Evolutionary conservation across 2,113 vertebrate genomes (phyloP), one percentile per base, ranked within the genome.

Genomic region (Anguilla rostrata): DNA sequence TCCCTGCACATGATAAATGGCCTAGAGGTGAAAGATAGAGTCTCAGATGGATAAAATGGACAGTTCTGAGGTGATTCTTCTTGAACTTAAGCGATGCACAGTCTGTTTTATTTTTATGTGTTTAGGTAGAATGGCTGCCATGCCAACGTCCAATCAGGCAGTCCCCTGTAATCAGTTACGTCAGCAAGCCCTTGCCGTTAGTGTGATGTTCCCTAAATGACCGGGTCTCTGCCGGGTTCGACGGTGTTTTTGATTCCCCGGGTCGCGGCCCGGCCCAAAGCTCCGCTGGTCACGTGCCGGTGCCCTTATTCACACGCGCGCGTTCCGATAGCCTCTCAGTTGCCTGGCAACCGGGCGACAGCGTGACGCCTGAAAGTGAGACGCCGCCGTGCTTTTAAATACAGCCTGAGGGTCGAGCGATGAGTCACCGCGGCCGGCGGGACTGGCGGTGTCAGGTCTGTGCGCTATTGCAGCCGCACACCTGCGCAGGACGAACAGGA

Each of bases 341-440:
- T 92, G 88, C 92, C 41, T 92, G 87, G 91, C 91, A 92, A 93
- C 91, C 34, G n/a, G n/a, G 49, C 18, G 86, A 20, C 78, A 88
- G 43, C 14, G 49, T 88, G 57, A 87, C 20, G 80, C n/a, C 46
- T 49, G 53, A 66, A 53, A 87, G 80, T 87, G 85, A 63, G 41
- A 63, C 12, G 88, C 83, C 2, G 85, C 85, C 34, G 34, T 88
- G 71, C 71, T 0, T 86, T 86, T 88, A 86, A 66, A 66, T 22
- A 66, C 14, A 75, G 11, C 26, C 0, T 7, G 46, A 85, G 79
- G 85, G 78, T 75, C 56, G 75, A 56, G 66, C 26, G 22, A 71
- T 83, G 87, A 88, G 56, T 80, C 87, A 83, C 39, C 5, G 34
- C 29, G 22, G 53, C 20, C 41, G 6, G 29, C 40, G 40, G 78